Conservation (phyloP, 2,797 vertebrate genomes). For the Macropus fuliginosus region DNA sequence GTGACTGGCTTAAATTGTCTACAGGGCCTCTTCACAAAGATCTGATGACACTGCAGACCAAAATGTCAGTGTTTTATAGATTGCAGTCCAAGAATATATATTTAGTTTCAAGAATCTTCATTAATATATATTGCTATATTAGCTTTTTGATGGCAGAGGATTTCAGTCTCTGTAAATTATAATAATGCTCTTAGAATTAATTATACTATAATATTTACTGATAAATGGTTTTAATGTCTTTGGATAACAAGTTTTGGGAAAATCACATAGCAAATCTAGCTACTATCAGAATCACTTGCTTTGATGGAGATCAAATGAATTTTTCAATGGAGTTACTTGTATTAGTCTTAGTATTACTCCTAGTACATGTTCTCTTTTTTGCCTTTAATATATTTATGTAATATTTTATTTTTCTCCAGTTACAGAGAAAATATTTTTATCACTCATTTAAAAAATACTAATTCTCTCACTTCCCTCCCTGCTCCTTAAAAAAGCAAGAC, state of each 20-base stretch:
- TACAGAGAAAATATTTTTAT: background rate
- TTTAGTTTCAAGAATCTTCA: conserved; percentile 74
- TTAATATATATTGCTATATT: conserved; percentile 82
- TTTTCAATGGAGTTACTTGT: conserved; percentile 44
- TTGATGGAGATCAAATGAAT: conserved; percentile 47
- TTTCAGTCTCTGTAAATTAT: conserved; percentile 69
- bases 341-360: conserved; percentile 3
- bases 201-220: conserved; percentile 70
- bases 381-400: background rate
- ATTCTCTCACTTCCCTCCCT: background rate
- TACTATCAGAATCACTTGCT: conserved; percentile 57
- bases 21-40: conserved; percentile 66
- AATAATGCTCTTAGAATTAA: conserved; percentile 76
- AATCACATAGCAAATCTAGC: conserved; percentile 53
- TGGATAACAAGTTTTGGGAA: conserved; percentile 63
- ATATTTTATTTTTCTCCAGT: background rate
- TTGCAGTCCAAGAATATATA: conserved; percentile 69
- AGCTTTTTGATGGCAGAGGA: conserved; percentile 74
- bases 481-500: background rate
- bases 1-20: conserved; percentile 69
- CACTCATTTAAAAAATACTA: background rate
- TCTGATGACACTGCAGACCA: conserved; percentile 54
- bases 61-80: conserved; percentile 73
- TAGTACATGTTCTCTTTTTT: background rate
- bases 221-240: conserved; percentile 69